Percentiles rank a stretch among this genome's conserved stretches.
Evolutionary conservation across 2,113 vertebrate species (phyloP).

Genomic region (Protomyctophum bolini): DNA sequence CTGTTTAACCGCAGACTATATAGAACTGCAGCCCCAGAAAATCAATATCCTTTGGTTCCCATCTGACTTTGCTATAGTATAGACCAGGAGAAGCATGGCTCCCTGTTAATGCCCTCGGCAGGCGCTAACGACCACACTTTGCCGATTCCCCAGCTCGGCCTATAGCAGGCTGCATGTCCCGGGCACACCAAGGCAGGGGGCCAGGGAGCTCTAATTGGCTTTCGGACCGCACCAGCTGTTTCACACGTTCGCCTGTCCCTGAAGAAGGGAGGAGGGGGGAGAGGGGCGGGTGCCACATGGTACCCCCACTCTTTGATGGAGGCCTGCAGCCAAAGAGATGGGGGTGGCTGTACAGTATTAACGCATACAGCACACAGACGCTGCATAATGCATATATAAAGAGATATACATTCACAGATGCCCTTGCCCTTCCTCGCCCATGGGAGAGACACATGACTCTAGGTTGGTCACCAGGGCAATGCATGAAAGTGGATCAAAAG

Average conservation of each 20-base stretch:
- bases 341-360: neutral
- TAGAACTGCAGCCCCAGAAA: neutral
- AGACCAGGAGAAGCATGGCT: neutral
- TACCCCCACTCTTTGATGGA: neutral
- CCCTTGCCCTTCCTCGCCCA: constrained; percentile 2
- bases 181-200: constrained; percentile 33
- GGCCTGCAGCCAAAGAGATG: neutral
- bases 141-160: neutral
- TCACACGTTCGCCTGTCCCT: constrained; percentile 43
- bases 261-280: constrained; percentile 32
- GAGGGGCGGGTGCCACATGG: neutral
- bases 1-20: too few relatives aligned
- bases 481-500: constrained; percentile 56
- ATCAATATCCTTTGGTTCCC: constrained; percentile 29
- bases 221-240: constrained; percentile 69
- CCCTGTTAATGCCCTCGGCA: constrained; percentile 43
- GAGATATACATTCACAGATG: neutral
- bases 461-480: constrained; percentile 36
- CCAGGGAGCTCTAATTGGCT: constrained; percentile 57
- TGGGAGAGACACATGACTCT: constrained; percentile 27
- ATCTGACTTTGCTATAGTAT: neutral
- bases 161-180: constrained; percentile 6
- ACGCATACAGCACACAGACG: neutral
- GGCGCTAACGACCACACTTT: constrained; percentile 45
- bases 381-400: neutral